These are phyloP conservation scores for Cydia strobilella DNA, from an alignment of 1,140 invertebrate species.

Conservation along the genomic window DNA sequence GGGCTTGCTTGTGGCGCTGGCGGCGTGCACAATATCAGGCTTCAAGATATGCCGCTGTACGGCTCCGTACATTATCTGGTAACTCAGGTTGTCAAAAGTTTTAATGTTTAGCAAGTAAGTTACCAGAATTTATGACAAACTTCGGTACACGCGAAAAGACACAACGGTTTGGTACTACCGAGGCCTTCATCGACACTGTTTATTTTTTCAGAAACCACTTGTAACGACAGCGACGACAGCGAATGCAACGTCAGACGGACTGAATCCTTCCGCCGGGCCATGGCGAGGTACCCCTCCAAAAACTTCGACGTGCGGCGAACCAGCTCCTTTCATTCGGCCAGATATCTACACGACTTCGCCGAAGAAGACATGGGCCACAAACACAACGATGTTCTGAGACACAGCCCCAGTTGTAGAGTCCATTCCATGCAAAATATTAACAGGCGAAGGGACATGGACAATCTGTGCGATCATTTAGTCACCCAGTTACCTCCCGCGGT, in stretches of 20 bases:
- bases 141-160: too few relatives aligned
- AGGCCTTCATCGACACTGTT: not conserved
- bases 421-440: slow-evolving; percentile 71
- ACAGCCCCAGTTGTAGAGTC: slow-evolving; percentile 57
- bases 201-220: slow-evolving; percentile 62
- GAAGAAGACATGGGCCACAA: slow-evolving; percentile 51
- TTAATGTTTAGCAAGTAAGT: too few relatives aligned
- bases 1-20: too few relatives aligned
- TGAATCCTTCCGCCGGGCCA: slow-evolving; percentile 66
- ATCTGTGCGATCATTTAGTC: slow-evolving; percentile 66
- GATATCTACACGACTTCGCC: slow-evolving; percentile 57
- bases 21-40: too few relatives aligned
- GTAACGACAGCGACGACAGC: slow-evolving; percentile 73
- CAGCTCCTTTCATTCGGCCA: slow-evolving; percentile 69
- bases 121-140: too few relatives aligned
- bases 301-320: slow-evolving; percentile 67
- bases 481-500: slow-evolving; percentile 66
- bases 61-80: too few relatives aligned
- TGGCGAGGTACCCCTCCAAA: slow-evolving; percentile 59
- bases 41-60: too few relatives aligned
- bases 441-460: slow-evolving; percentile 65
- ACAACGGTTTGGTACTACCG: too few relatives aligned
- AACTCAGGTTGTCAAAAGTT: too few relatives aligned
- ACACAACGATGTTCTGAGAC: slow-evolving; percentile 47
- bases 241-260: slow-evolving; percentile 70